A percentile compares a stretch with the other conserved stretches of the same genome.
Evolutionary conservation across 1,140 invertebrate genomes (phyloP).

Genomic region (Diprion similis): DNA sequence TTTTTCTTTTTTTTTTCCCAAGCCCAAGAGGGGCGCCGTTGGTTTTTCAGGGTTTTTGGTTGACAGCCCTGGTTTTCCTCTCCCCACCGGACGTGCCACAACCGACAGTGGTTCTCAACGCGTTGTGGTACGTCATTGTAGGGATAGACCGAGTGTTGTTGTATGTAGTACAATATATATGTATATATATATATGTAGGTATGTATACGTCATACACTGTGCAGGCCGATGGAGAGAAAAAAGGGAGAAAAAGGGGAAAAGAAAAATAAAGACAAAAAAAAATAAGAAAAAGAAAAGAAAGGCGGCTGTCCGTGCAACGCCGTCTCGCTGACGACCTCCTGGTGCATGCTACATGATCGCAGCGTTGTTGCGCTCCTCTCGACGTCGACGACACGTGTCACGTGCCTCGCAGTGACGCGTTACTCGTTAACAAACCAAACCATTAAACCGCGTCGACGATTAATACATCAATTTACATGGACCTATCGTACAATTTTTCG

Average conservation of each 20-base stretch:
- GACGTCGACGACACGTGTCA: background rate
- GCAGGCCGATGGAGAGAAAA: too few relatives aligned
- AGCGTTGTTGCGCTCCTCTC: background rate
- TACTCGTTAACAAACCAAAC: constrained; percentile 2
- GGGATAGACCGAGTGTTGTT: too few relatives aligned
- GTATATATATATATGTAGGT: too few relatives aligned
- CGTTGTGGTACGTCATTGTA: background rate
- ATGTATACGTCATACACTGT: too few relatives aligned
- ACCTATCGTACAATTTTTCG: too few relatives aligned
- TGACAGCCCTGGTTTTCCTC: background rate
- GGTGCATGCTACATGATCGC: background rate
- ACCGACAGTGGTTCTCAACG: background rate
- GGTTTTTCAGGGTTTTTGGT: background rate
- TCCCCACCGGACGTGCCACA: background rate
- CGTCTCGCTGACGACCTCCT: background rate
- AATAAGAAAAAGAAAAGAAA: too few relatives aligned
- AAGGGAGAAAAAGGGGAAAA: too few relatives aligned
- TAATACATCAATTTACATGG: too few relatives aligned
- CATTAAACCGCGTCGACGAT: background rate
- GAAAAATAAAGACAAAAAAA: too few relatives aligned
- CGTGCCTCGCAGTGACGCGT: background rate
- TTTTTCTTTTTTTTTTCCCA: too few relatives aligned
- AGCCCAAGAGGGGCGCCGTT: too few relatives aligned
- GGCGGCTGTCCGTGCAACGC: background rate
- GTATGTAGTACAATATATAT: too few relatives aligned